Evolutionary conservation across 2,113 vertebrate genomes (phyloP).

Genomic region (Bufo bufo): DNA sequence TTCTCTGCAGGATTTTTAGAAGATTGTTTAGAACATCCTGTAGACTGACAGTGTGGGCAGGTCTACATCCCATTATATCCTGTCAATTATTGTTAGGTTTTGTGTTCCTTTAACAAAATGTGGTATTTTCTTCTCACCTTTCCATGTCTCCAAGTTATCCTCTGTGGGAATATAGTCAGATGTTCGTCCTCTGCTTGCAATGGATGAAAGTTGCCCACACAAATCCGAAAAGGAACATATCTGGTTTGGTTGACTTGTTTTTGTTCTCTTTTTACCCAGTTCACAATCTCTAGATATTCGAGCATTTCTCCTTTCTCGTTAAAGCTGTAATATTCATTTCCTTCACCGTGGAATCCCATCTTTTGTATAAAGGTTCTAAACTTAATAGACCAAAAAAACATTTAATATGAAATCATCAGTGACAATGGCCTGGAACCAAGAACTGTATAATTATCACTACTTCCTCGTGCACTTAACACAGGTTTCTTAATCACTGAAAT

Average conservation of each 20-base stretch:
- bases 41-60: too few relatives aligned
- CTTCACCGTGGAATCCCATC: neutral
- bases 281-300: neutral
- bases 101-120: too few relatives aligned
- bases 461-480: too few relatives aligned
- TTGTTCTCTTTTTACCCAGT: neutral
- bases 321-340: neutral
- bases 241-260: neutral
- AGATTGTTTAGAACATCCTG: too few relatives aligned
- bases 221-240: neutral
- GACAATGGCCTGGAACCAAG: neutral
- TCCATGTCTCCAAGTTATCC: neutral
- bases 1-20: too few relatives aligned
- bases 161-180: neutral
- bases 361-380: neutral
- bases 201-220: neutral
- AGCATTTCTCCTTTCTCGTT: neutral
- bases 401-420: neutral
- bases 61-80: too few relatives aligned
- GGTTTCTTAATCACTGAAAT: too few relatives aligned
- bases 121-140: neutral
- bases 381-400: neutral
- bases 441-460: neutral
- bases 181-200: neutral
- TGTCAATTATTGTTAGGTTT: too few relatives aligned